Evolutionary conservation across 2,888 invertebrate genomes (phyloP).

Genomic region (Patella caerulea): DNA sequence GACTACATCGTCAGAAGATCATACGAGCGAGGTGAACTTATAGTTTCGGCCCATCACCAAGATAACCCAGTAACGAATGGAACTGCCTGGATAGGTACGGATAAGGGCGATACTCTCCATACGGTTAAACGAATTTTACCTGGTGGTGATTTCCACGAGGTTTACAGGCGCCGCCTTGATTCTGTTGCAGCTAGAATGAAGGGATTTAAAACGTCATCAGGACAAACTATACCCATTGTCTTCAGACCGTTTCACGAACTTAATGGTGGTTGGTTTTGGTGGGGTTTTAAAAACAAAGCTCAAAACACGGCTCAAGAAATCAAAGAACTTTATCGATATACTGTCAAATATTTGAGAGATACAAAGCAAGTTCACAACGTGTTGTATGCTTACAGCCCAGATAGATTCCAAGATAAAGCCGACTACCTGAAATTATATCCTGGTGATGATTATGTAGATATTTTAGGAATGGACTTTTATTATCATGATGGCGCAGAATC

Average conservation of each 20-base stretch:
- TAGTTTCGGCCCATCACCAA: slow-evolving; percentile 32
- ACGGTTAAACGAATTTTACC: slow-evolving; percentile 27
- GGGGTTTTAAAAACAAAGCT: slow-evolving; percentile 31
- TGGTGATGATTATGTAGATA: slow-evolving; percentile 37
- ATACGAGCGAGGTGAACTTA: slow-evolving; percentile 24
- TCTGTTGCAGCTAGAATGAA: slow-evolving; percentile 11
- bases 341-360: slow-evolving; percentile 35
- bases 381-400: slow-evolving; percentile 37
- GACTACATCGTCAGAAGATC: slow-evolving; percentile 27
- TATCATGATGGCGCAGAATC: slow-evolving; percentile 19
- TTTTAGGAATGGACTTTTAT: slow-evolving; percentile 36
- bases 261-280: slow-evolving; percentile 22
- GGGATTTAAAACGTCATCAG: not conserved
- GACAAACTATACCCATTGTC: slow-evolving; percentile 32
- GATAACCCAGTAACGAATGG: slow-evolving; percentile 32
- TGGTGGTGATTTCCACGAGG: slow-evolving; percentile 28
- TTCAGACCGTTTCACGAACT: slow-evolving; percentile 43
- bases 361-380: slow-evolving; percentile 36
- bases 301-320: slow-evolving; percentile 32
- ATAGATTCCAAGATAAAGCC: slow-evolving; percentile 20
- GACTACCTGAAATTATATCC: slow-evolving; percentile 36
- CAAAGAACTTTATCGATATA: slow-evolving; percentile 32
- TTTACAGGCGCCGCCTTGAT: slow-evolving; percentile 25
- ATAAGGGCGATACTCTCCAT: slow-evolving; percentile 28
- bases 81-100: slow-evolving; percentile 22